These are phyloP conservation scores for Caenorhabditis inopinata DNA, from an alignment of 1,140 invertebrate species.

Conservation along the genomic window DNA sequence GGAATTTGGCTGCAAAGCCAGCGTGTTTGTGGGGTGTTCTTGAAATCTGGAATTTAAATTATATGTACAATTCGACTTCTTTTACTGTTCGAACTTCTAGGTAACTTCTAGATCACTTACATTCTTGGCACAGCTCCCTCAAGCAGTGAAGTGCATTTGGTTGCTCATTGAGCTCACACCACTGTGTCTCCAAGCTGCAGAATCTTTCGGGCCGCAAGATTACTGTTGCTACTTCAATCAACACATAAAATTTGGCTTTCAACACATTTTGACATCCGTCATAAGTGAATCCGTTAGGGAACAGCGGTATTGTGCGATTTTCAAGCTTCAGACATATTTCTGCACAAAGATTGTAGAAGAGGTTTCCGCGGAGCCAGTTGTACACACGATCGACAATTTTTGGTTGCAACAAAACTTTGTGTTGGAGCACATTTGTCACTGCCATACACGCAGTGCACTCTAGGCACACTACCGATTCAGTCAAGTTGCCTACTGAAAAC, in stretches of 20 bases:
- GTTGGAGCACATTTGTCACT: constrained; percentile 2
- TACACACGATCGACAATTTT: background rate
- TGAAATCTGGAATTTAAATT: constrained; percentile 1
- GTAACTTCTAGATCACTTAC: background rate
- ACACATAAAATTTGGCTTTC: background rate
- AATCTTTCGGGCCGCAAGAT: background rate
- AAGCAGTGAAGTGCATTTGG: constrained; percentile 12
- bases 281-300: background rate
- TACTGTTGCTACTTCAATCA: background rate
- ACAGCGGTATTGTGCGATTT: background rate
- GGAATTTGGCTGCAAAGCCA: constrained; percentile 36
- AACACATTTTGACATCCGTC: constrained; percentile 14
- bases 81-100: background rate
- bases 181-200: constrained; percentile 1
- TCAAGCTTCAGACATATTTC: background rate
- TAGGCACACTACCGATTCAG: background rate
- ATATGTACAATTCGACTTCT: background rate
- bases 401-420: background rate
- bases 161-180: constrained; percentile 1
- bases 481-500: background rate
- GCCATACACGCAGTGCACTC: constrained; percentile 15
- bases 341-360: background rate
- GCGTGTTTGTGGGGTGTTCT: constrained; percentile 15
- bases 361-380: background rate
- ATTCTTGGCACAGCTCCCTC: background rate